These are phyloP conservation scores for Mesocentrotus franciscanus DNA, from an alignment of 53 echinoderm and acorn worm genomes.

Conservation along the genomic window DNA sequence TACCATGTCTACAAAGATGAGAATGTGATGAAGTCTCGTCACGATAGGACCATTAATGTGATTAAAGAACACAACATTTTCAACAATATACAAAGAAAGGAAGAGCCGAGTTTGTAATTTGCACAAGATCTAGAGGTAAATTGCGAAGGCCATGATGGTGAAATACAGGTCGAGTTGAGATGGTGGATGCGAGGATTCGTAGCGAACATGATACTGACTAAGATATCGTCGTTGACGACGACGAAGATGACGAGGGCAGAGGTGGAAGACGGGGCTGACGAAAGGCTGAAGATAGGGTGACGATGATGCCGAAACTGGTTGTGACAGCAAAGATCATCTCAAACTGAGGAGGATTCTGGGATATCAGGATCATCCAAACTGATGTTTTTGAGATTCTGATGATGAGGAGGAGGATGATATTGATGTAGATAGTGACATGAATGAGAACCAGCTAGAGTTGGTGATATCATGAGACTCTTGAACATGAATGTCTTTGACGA, in stretches of 20 bases:
- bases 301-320: slow-evolving; percentile 5
- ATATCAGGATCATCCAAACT: neutral
- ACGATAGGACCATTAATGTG: too few species aligned
- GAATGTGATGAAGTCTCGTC: too few species aligned
- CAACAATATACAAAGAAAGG: neutral
- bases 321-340: neutral
- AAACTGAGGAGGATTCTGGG: neutral
- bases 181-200: neutral
- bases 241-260: neutral
- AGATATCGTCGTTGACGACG: neutral
- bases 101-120: neutral
- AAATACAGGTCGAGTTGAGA: neutral
- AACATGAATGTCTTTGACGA: neutral
- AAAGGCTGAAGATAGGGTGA: neutral
- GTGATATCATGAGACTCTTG: neutral
- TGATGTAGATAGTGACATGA: neutral
- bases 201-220: neutral
- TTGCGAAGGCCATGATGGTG: neutral
- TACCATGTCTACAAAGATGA: too few species aligned
- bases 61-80: neutral
- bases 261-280: neutral
- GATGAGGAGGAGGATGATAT: neutral
- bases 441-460: neutral
- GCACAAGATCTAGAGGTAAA: neutral
- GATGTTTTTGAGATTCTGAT: neutral